Evolutionary conservation across 2,113 vertebrate genomes (phyloP), one percentile per base, ranked within the genome.

Genomic region (Polyodon spathula): DNA sequence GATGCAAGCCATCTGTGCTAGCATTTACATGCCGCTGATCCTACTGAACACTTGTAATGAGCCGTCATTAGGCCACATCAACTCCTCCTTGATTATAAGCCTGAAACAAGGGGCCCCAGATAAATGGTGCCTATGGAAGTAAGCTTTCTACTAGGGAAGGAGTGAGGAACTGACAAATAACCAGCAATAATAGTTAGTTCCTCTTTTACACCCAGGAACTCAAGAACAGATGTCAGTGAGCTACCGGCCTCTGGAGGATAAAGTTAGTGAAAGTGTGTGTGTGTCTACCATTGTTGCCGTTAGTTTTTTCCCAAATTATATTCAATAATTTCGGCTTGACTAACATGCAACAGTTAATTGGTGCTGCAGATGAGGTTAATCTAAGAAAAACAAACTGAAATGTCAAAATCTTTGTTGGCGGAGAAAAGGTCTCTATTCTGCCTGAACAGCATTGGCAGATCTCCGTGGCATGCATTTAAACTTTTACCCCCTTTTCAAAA

Each of bases 1-100:
- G 62, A 67, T 59, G 55, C 59, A 63, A 65, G 53, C 68, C 68
- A 68, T 44, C 46, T 59, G 65, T n/a, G 41, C 38, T 27, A 44
- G 56, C 11, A 64, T 68, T 58, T 42, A 61, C 2, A 60, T 4
- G 1, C 42, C 39, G 59, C 50, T 69, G 64, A 75, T 68, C 67
- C 55, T 56, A 54, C 38, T 40, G 54, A 37, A 52, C 39, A 39
- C 59, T 58, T 40, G 50, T 68, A 68, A 62, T 58, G 50, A 62
- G 55, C 48, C 54, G 17, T 66, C 37, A 60, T 54, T 59, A 54
- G 27, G 6, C 58, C 6, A 5, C 38, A 9, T 12, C 38, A 9
- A 3, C 27, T 41, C 50, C 40, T 37, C 59, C 17, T 44, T 54
- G 53, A 54, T 54, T 54, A 54, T 54, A 54, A 54, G 4, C 12